Evolutionary conservation across 2,113 vertebrate species (phyloP).

Genomic region (Trogon melanurus): DNA sequence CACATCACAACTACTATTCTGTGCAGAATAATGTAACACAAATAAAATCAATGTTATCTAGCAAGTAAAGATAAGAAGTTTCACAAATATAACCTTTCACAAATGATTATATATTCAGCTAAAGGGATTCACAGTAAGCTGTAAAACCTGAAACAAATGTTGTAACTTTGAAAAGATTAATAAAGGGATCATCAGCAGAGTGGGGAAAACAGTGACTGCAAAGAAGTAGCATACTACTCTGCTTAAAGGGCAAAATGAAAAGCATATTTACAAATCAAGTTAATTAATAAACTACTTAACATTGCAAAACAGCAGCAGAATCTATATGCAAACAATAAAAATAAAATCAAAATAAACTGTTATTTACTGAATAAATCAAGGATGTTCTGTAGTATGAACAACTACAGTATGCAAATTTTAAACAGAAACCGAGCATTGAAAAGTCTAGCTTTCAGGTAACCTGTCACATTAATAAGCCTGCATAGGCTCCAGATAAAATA

Average conservation of each 20-base stretch:
- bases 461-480: not conserved
- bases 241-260: slow-evolving; percentile 6
- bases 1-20: not conserved
- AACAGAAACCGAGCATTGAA: not conserved
- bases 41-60: slow-evolving; percentile 13
- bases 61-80: not conserved
- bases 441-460: not conserved
- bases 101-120: not conserved
- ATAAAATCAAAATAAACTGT: not conserved
- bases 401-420: not conserved
- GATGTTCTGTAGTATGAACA: not conserved
- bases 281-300: not conserved
- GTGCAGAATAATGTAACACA: not conserved
- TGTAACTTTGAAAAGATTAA: not conserved
- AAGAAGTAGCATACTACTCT: not conserved
- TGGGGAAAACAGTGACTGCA: not conserved
- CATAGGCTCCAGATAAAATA: not conserved
- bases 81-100: not conserved
- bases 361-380: not conserved
- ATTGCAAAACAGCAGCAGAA: not conserved
- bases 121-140: not conserved
- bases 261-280: not conserved
- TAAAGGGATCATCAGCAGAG: not conserved
- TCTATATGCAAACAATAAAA: not conserved
- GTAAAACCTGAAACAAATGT: not conserved